These are phyloP conservation scores for Balearica regulorum DNA, from an alignment of 2,797 vertebrate genomes.

Conservation along the genomic window DNA sequence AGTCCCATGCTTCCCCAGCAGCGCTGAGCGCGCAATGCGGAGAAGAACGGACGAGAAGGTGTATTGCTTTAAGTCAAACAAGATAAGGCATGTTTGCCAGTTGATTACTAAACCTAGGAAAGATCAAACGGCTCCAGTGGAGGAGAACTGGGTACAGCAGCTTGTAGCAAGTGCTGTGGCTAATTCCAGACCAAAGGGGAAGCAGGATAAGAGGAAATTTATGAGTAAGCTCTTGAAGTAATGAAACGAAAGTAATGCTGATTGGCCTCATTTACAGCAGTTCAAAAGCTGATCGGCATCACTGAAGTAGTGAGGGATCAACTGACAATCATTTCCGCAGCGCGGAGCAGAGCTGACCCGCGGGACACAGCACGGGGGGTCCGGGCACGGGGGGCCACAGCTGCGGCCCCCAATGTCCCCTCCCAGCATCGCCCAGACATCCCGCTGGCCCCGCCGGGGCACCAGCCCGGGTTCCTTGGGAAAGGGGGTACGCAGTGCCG, in stretches of 20 bases:
- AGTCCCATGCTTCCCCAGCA: not conserved
- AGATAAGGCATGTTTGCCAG: not conserved
- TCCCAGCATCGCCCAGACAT: not conserved
- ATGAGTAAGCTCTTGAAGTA: slow-evolving; percentile 70
- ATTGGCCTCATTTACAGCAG: slow-evolving; percentile 69
- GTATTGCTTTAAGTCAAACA: slow-evolving; percentile 14
- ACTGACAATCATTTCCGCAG: not conserved
- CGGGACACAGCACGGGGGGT: not conserved
- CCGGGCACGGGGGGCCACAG: fast-evolving
- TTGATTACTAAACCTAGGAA: slow-evolving; percentile 43
- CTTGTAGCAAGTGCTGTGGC: not conserved
- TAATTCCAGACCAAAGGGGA: slow-evolving; percentile 68
- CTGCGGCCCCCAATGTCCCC: not conserved
- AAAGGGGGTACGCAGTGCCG: fast-evolving
- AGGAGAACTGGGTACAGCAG: slow-evolving; percentile 31
- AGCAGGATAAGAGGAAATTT: slow-evolving; percentile 60
- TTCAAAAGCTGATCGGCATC: slow-evolving; percentile 65
- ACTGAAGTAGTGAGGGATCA: slow-evolving; percentile 42
- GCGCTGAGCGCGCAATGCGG: fast-evolving
- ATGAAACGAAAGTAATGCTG: slow-evolving; percentile 70
- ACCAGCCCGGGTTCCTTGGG: not conserved
- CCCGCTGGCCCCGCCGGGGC: not conserved
- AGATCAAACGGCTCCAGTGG: slow-evolving; percentile 45
- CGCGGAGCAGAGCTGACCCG: not conserved
- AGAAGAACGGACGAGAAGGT: not conserved